Evolutionary conservation across 2,797 vertebrate species (phyloP).

Genomic region (Onychomys torridus): DNA sequence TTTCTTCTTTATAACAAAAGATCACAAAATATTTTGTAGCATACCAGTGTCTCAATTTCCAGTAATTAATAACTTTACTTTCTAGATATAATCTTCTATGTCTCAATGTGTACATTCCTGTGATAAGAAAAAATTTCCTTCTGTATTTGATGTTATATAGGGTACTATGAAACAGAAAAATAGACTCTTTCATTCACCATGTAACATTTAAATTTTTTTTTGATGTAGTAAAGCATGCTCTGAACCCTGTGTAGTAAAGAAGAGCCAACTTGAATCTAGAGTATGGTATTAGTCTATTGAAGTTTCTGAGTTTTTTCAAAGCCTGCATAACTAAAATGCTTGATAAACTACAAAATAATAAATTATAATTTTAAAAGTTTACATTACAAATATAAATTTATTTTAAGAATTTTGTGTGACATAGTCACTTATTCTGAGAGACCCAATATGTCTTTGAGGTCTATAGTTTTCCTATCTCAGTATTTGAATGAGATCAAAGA

Average conservation of each 20-base stretch:
- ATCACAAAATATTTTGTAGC: not conserved
- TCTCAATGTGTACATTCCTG: not conserved
- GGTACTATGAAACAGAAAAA: not conserved
- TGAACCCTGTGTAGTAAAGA: not conserved
- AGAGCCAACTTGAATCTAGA: not conserved
- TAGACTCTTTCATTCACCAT: not conserved
- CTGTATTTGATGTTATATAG: not conserved
- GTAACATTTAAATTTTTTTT: not conserved
- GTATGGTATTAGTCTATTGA: not conserved
- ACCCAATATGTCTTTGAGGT: not conserved
- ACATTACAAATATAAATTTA: not conserved
- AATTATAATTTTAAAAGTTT: not conserved
- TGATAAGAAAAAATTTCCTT: constrained; percentile 39
- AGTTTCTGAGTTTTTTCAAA: not conserved
- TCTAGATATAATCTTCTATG: not conserved
- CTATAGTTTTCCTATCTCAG: not conserved
- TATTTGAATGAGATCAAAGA: constrained; percentile 49
- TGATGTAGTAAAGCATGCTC: not conserved
- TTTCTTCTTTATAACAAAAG: not conserved
- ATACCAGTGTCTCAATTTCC: not conserved
- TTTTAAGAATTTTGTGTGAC: constrained; percentile 23
- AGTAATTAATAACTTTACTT: not conserved
- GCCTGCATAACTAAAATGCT: not conserved
- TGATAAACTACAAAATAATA: constrained; percentile 16
- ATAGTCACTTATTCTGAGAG: not conserved